Evolutionary conservation across 2,797 vertebrate species (phyloP), one percentile per base, ranked within the genome.

Genomic region (Rachycentron canadum): DNA sequence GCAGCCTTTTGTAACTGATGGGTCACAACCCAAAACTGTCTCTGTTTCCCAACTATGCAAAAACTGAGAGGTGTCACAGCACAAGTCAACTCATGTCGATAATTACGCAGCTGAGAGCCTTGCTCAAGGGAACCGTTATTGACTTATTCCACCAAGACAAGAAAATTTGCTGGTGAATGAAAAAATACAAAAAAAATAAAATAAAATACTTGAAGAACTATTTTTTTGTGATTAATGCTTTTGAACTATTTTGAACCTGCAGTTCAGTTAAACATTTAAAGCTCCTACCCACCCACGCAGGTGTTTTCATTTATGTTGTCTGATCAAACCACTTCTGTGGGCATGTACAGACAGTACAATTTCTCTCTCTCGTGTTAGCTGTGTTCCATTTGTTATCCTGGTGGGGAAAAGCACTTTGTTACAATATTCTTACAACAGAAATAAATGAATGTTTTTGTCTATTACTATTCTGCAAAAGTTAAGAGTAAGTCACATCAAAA

Each of bases 11-110:
- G 59, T 78, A 80, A 78, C 60, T 71, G 69, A 73, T 79, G 67
- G 85, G 82, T 88, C 83, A 73, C 13, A 43, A 87, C 83, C 78
- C 43, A 70, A 86, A 90, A 86, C 55, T 80, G 81, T 40, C 57
- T 40, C 38, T 3, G 11, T 10, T 19, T 6, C 43, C 43, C 43
- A n/a, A 47, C 21, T 64, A 19, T 47, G 26, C 25, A 53, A 62
- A 61, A 62, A 66, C 30, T 28, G 25, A 43, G 23, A 69, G 8
- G 13, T 52, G 17, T 25, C 21, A 21, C 25, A 57, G 47, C 17
- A 50, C 13, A 81, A 65, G 70, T 66, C 64, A 62, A 72, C 32
- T 56, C 58, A n/a, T 85, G 78, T 79, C 65, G 52, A 67, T 78
- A 50, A 78, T 36, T 72, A 11, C 74, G 77, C n/a, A 72, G 36